phyloP scores from a whole-genome alignment of 2,113 vertebrate genomes.

The Centrocercus urophasianus region DNA sequence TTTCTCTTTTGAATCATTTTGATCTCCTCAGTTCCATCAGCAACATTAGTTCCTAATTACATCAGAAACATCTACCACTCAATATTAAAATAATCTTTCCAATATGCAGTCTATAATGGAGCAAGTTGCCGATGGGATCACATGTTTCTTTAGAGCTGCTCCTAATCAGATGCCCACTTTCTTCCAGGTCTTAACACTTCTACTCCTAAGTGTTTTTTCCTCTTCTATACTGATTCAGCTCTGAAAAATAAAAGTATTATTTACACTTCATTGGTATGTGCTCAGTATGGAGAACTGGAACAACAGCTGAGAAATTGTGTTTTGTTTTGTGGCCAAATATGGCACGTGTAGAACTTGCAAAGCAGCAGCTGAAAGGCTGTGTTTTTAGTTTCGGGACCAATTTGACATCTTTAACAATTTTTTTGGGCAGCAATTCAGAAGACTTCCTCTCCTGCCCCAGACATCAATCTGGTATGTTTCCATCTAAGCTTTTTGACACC shows the following conservation, averaged over 20 bases:
- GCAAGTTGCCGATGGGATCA: neutral
- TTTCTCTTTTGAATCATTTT: neutral
- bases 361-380: conserved; percentile 62
- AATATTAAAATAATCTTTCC: neutral
- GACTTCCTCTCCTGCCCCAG: conserved; percentile 4
- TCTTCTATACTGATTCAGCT: neutral
- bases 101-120: neutral
- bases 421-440: conserved; percentile 67
- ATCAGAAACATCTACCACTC: neutral
- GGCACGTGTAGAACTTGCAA: conserved; percentile 36
- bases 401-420: conserved; percentile 56
- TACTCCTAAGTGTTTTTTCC: neutral
- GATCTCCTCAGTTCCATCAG: neutral
- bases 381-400: conserved; percentile 51
- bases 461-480: conserved; percentile 65
- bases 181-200: neutral
- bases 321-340: conserved; percentile 60
- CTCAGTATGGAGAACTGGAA: neutral
- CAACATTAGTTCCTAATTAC: neutral
- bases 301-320: conserved; percentile 31
- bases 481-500: conserved; percentile 51
- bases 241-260: conserved; percentile 35
- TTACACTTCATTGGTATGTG: conserved; percentile 32
- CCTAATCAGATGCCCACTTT: neutral
- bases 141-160: neutral